Evolutionary conservation across 1,140 invertebrate species (phyloP).

Genomic region (Lucilia sericata): DNA sequence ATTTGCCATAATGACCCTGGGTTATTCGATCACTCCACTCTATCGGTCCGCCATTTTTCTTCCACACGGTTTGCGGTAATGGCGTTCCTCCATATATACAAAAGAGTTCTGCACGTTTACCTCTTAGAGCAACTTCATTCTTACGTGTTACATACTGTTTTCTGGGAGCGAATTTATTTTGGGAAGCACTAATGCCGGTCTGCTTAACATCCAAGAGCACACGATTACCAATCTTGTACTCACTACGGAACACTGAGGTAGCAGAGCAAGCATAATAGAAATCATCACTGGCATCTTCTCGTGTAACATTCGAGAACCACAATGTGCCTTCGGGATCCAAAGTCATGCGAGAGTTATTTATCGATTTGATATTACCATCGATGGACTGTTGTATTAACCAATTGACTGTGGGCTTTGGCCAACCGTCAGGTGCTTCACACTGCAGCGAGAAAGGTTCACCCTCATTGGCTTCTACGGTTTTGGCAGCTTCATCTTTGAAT

Average conservation of each 20-base stretch:
- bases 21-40: conserved; percentile 80
- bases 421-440: conserved; percentile 92
- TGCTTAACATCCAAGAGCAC: conserved; percentile 83
- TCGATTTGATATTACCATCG: conserved; percentile 83
- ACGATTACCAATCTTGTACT: conserved; percentile 91
- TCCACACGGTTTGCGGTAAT: conserved; percentile 86
- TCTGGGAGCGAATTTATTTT: conserved; percentile 82
- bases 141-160: conserved; percentile 87
- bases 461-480: conserved; percentile 79
- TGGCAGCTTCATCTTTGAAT: conserved; percentile 82
- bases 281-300: conserved; percentile 83
- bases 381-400: conserved; percentile 86
- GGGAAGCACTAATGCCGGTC: conserved; percentile 79
- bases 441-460: conserved; percentile 88
- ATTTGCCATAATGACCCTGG: conserved; percentile 92
- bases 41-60: conserved; percentile 79
- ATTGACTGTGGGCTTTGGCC: conserved; percentile 93
- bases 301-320: conserved; percentile 94
- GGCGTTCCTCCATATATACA: conserved; percentile 94
- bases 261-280: conserved; percentile 91
- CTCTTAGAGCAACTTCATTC: conserved; percentile 85
- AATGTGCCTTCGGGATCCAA: conserved; percentile 93
- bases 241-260: conserved; percentile 86
- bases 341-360: conserved; percentile 93
- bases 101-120: conserved; percentile 84